Base-by-base conservation (phyloP, 37 sponge, comb jelly and placozoan genomes). In the Hexactinellida sp. region DNA sequence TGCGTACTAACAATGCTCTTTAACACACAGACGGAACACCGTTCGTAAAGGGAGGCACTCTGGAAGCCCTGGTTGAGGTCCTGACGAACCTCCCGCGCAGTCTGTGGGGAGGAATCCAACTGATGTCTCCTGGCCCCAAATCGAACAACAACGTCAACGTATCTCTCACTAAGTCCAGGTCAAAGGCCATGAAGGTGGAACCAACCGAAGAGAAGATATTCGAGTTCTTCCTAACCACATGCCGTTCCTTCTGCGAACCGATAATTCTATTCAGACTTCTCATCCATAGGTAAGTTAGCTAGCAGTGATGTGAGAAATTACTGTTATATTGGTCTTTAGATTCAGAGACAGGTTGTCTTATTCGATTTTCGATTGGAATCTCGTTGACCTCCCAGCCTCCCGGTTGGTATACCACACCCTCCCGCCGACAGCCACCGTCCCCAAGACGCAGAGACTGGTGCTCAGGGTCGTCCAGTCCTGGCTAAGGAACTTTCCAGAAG, bases 201-300 rank as follows among this genome's bases (percentile, higher is more conserved):
- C 91, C 89, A 9, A 86, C 94, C 55, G 87, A 88, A 38, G 87
- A 92, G n/a, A 89, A 94, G 51, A 90, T 92, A 52, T 36, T 86
- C 7, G 85, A 87, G 23, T 92, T 95, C 88, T 91, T 92, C 84
- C 87, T 95, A 36, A 89, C 93, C 35, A 89, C 89, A 0, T 91
- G 87, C 39, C 88, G 88, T 32, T 91, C 95, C 37, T 95, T 91
- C 83, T 41, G 89, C 10, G 92, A 92, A 37, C 95, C 95, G 0
- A 82, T 92, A 37, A 87, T 95, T 34, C 63, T 95, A 25, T 84
- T 95, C 41, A 85, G 95, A 1, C 91, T 95, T 9, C 89, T 95
- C 30, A 55, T 91, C 21, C 95, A 95, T 54, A 86, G 95, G 55
- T 87, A 84, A 51, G 82, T 47, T 47, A 47, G 9, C 13, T 47